Conservation (phyloP, 2,113 vertebrate species). For the Leptobrachium ailaonicum region DNA sequence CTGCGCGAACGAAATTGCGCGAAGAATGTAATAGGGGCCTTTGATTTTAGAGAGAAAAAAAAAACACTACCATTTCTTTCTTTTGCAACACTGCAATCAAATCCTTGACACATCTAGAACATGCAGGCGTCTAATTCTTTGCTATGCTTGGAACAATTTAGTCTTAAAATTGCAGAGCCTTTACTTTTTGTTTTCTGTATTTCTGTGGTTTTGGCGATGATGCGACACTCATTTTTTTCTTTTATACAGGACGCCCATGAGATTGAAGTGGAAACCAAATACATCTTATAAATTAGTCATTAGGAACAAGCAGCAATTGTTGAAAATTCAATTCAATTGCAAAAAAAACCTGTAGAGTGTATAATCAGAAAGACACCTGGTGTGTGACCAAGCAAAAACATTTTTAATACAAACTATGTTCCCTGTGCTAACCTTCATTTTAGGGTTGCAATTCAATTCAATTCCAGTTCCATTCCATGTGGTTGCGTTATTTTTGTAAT, state of each 20-base stretch:
- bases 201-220: neutral
- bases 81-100: too few relatives aligned
- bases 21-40: too few relatives aligned
- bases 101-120: too few relatives aligned
- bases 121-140: neutral
- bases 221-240: neutral
- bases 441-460: constrained; percentile 2
- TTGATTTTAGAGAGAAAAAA: neutral
- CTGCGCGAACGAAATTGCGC: too few relatives aligned
- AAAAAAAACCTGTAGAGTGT: neutral
- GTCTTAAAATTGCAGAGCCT: neutral
- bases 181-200: neutral
- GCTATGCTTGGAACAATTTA: neutral
- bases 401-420: neutral
- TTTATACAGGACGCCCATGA: neutral
- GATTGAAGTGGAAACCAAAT: neutral
- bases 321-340: neutral
- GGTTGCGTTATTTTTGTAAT: constrained; percentile 1
- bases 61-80: neutral
- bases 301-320: constrained; percentile 1
- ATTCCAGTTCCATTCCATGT: neutral
- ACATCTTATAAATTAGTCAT: constrained; percentile 20
- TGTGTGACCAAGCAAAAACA: constrained; percentile 4
- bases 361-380: constrained; percentile 14
- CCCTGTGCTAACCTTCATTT: neutral